These are phyloP conservation scores for Ylistrum balloti DNA, from an alignment of 1,140 invertebrate genomes.

Conservation along the genomic window DNA sequence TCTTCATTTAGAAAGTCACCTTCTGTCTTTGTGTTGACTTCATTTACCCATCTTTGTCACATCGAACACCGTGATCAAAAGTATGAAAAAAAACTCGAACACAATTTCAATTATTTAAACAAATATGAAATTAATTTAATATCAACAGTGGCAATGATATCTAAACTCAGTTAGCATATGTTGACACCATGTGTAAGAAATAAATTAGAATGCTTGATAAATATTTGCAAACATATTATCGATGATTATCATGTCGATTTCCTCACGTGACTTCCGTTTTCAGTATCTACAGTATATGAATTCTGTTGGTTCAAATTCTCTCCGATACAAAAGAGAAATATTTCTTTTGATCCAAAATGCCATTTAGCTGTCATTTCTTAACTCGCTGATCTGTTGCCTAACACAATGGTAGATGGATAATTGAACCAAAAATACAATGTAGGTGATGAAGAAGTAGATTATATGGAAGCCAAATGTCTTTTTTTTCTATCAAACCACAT, in stretches of 20 bases:
- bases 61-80: background rate
- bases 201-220: conserved; percentile 40
- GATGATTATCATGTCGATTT: background rate
- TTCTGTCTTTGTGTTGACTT: no score
- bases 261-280: background rate
- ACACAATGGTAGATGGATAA: background rate
- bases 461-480: background rate
- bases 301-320: background rate
- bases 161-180: conserved; percentile 29
- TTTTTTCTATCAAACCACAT: background rate
- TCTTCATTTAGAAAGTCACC: no score
- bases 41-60: no score
- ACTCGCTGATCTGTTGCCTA: background rate
- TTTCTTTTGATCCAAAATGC: background rate
- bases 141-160: conserved; percentile 38
- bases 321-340: background rate
- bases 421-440: background rate
- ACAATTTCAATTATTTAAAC: conserved; percentile 36
- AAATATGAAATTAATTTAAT: conserved; percentile 40
- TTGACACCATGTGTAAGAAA: conserved; percentile 38
- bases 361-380: conserved; percentile 12
- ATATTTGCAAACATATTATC: conserved; percentile 9
- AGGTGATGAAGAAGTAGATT: background rate
- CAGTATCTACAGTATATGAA: background rate
- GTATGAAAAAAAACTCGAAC: background rate